phyloP scores from a whole-genome alignment of 2,888 invertebrate genomes.

The Amphimallon solstitiale region DNA sequence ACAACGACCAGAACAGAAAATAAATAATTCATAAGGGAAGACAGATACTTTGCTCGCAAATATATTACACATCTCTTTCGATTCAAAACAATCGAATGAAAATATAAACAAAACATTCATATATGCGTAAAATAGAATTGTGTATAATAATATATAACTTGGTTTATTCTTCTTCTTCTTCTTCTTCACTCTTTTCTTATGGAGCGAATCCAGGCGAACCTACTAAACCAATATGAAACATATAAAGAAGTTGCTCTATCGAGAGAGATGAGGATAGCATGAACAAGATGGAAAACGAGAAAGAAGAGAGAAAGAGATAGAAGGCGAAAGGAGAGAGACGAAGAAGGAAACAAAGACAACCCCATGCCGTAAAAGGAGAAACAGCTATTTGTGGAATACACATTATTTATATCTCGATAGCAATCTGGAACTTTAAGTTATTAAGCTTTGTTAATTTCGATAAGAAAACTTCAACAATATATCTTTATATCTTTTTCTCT shows the following conservation, averaged over 20 bases:
- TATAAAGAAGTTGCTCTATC: too few species aligned
- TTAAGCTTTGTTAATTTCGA: slow-evolving; percentile 48
- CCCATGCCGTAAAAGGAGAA: slow-evolving; percentile 37
- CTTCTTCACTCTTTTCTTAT: neutral
- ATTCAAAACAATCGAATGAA: slow-evolving; percentile 36
- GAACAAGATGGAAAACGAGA: neutral
- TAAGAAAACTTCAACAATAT: slow-evolving; percentile 48
- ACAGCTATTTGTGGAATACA: slow-evolving; percentile 44
- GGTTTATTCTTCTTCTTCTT: too few species aligned
- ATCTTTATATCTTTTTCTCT: slow-evolving; percentile 42
- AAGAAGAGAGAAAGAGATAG: too few species aligned
- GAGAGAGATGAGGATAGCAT: too few species aligned
- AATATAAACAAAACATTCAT: slow-evolving; percentile 39
- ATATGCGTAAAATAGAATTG: slow-evolving; percentile 33
- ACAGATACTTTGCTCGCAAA: slow-evolving; percentile 34
- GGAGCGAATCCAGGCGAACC: neutral
- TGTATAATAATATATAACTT: neutral
- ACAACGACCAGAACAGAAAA: slow-evolving; percentile 8
- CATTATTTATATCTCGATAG: slow-evolving; percentile 43
- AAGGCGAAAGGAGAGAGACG: neutral
- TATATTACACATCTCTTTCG: slow-evolving; percentile 35
- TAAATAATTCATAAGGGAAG: slow-evolving; percentile 40
- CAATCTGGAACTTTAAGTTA: slow-evolving; percentile 39
- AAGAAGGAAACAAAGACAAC: slow-evolving; percentile 23
- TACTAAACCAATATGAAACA: too few species aligned